Percentiles rank a stretch among this genome's conserved stretches.
Conservation (phyloP, 2,113 vertebrate species). For the Gadus chalcogrammus region DNA sequence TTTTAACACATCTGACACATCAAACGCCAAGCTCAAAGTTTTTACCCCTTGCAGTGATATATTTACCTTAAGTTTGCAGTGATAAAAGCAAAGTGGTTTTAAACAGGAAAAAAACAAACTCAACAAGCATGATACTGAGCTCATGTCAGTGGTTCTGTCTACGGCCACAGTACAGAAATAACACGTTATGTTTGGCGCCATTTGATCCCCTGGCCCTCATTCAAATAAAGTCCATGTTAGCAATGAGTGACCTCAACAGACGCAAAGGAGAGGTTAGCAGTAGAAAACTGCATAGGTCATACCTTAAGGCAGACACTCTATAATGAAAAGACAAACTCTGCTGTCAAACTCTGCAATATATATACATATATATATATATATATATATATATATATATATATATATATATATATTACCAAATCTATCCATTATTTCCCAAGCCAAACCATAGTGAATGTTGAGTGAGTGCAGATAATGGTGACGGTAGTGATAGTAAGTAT, state of each 20-base stretch:
- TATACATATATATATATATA: too few relatives aligned
- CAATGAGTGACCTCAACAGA: slow-evolving; percentile 48
- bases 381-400: too few relatives aligned
- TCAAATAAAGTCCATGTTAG: slow-evolving; percentile 55
- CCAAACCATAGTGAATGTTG: too few relatives aligned
- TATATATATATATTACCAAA: too few relatives aligned
- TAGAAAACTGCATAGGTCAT: slow-evolving; percentile 30
- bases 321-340: not conserved
- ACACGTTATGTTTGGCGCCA: slow-evolving; percentile 59
- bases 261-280: slow-evolving; percentile 36
- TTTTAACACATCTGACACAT: not conserved
- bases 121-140: slow-evolving; percentile 33
- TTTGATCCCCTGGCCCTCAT: slow-evolving; percentile 59
- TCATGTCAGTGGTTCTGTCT: slow-evolving; percentile 42
- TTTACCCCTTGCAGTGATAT: not conserved
- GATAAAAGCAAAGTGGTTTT: not conserved
- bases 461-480: too few relatives aligned
- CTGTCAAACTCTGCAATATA: not conserved
- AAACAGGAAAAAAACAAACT: slow-evolving; percentile 27
- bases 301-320: slow-evolving; percentile 21
- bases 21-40: not conserved
- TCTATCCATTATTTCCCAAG: too few relatives aligned
- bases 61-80: not conserved
- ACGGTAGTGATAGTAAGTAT: too few relatives aligned
- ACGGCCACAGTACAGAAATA: slow-evolving; percentile 56